Percentiles rank a stretch among this genome's conserved stretches.
These are phyloP conservation scores for Podarcis raffonei DNA, from an alignment of 2,113 vertebrate species.

Conservation along the genomic window DNA sequence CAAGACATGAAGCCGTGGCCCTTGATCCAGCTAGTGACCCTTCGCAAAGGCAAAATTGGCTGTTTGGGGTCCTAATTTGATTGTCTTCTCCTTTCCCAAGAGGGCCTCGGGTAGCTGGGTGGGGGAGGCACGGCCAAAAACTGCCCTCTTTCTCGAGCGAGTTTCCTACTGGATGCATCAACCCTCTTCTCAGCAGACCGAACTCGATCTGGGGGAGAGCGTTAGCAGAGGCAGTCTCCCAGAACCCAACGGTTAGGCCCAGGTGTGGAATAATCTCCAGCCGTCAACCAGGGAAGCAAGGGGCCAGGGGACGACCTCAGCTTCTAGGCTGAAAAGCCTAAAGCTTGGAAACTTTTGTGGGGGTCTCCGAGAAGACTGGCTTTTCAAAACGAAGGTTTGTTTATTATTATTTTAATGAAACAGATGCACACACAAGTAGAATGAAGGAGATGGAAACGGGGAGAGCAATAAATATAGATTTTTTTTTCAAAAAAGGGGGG, in stretches of 20 bases:
- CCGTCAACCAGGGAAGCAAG: not conserved
- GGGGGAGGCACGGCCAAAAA: not conserved
- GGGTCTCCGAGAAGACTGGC: constrained; percentile 14
- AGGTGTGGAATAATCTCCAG: constrained; percentile 19
- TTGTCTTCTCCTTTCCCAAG: constrained; percentile 13
- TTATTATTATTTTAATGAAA: too few relatives aligned
- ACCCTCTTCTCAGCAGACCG: constrained; percentile 29
- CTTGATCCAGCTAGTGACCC: constrained; percentile 8
- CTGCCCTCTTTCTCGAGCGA: constrained; percentile 3
- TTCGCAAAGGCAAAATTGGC: not conserved
- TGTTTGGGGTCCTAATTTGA: not conserved
- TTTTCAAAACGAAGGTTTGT: not conserved
- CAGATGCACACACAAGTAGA: not conserved
- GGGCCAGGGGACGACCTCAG: too few relatives aligned
- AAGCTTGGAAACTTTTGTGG: not conserved
- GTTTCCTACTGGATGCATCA: constrained; percentile 40
- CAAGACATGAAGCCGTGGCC: not conserved
- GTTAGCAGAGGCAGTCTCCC: constrained; percentile 55
- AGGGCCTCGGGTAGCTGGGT: not conserved
- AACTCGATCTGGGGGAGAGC: not conserved
- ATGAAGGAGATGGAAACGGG: not conserved
- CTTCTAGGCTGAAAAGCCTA: not conserved
- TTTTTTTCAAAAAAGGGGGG: not conserved
- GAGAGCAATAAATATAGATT: not conserved
- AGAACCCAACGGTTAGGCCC: constrained; percentile 47